Evolutionary conservation across 2,888 invertebrate genomes (phyloP), one percentile per base, ranked within the genome.

Genomic region (Schizaphis graminum): DNA sequence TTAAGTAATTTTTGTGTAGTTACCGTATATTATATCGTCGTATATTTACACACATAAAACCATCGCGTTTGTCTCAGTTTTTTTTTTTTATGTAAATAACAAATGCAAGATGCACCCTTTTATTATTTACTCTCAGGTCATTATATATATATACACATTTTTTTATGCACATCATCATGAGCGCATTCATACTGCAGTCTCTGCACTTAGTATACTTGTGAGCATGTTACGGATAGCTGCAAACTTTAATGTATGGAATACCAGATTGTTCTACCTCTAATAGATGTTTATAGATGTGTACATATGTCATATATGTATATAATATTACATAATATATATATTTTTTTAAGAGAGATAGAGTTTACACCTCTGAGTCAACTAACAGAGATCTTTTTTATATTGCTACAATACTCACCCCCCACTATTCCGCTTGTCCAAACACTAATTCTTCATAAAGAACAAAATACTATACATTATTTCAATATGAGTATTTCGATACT

Each of bases 101-200:
- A 21, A 1, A 35, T 35, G 35, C 35, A 77, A 8, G 77, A 77
- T 35, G 77, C 77, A 41, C 35, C 21, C 35, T 77, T 77, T 77
- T 77, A 77, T 77, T 28, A 44, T 85, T 85, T 57, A 67, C 89
- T n/a, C 11, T 16, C 47, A n/a, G 47, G 13, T 26, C n/a, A 89
- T 35, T 21, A 49, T 49, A 49, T 49, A 84, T 16, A 41, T 21
- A 44, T 26, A 44, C n/a, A n/a, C n/a, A n/a, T n/a, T 85, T 26
- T 88, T 88, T 41, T 1, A 61, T 28, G 35, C 35, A 67, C 47
- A 67, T 47, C 47, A 67, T 47, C 90, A 28, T 67, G 47, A 47
- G 47, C 28, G n/a, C 41, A 90, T 90, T 67, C 90, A 67, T 61
- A 87, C 41, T 87, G n/a, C n/a, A 90, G 61, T 67, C 47, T 90